Conservation (phyloP, 1,140 invertebrate genomes). For the Brachionus asplanchnoidis region DNA sequence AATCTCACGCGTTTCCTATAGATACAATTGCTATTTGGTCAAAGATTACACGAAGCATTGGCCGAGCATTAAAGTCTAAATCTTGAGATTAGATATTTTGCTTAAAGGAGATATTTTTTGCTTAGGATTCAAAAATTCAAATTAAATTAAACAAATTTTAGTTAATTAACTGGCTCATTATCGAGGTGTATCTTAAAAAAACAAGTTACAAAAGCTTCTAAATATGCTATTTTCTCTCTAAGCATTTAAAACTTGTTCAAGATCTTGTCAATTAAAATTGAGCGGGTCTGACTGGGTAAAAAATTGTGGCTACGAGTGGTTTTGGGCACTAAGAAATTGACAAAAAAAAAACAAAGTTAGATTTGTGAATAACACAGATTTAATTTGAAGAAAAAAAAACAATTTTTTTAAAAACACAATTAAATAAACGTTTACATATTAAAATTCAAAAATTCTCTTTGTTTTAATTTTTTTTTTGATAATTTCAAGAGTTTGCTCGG, state of each 20-base stretch:
- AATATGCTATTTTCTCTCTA: neutral
- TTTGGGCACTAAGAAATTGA: neutral
- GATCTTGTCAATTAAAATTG: conserved; percentile 28
- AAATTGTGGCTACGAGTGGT: neutral
- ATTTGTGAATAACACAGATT: conserved; percentile 11
- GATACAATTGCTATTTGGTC: neutral
- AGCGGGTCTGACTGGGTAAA: neutral
- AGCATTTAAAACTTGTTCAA: neutral
- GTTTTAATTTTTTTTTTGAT: neutral
- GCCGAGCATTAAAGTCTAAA: neutral
- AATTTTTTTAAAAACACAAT: conserved; percentile 5
- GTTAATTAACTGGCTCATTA: neutral
- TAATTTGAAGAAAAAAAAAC: neutral
- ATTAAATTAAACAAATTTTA: conserved; percentile 1
- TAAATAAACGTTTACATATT: conserved; percentile 18
- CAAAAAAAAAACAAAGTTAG: conserved; percentile 27
- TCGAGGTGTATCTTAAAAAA: neutral
- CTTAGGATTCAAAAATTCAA: neutral
- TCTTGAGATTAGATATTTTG: neutral
- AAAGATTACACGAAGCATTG: neutral
- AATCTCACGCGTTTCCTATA: neutral
- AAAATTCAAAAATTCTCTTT: neutral
- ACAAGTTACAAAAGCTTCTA: neutral
- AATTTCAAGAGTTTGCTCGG: neutral
- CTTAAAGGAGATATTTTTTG: neutral